Base-by-base conservation (phyloP, 2,797 vertebrate genomes). In the Danionella dracula region DNA sequence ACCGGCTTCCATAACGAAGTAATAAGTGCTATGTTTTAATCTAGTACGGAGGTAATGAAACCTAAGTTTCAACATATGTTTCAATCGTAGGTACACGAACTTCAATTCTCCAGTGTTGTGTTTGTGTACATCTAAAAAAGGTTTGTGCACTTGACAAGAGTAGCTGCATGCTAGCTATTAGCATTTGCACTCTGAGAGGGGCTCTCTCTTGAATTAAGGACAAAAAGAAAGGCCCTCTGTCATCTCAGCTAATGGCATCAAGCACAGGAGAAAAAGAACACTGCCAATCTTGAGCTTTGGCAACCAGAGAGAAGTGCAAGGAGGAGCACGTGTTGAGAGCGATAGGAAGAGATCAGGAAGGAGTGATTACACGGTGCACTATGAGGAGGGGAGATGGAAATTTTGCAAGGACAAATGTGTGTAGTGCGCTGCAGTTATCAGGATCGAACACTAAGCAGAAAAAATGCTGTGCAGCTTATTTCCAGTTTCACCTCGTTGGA, bases 191-290 rank as follows among this genome's bases (percentile, higher is more conserved):
- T 68, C 37, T 19, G 48, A 70, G 46, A 41, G 42, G 53, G 48
- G 62, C 73, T 78, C 65, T 75, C 68, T 54, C 60, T 75, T 72
- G 66, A 63, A 77, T 74, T 75, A 75, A 77, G 70, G 72, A 75
- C 76, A 66, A 72, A 77, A 48, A 66, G 54, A 61, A 63, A 75
- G 63, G 51, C 70, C 70, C 62, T 72, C 56, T 38, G 49, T 77
- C 72, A 77, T 64, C 56, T 46, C 38, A 46, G 46, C 51, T 67
- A 70, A 72, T 66, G 62, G 55, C 48, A 56, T 58, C 34, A 41
- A 42, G 42, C 57, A 66, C 42, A 51, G 27, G 29, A 59, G 56
- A 42, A 64, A 55, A 50, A 63, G 40, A 74, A 54, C 60, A 48
- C 55, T 65, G 71, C 44, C 64, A 73, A 46, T 46, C 27, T 63